Evolutionary conservation across 1,140 invertebrate genomes (phyloP).

Genomic region (Platyura marginata): DNA sequence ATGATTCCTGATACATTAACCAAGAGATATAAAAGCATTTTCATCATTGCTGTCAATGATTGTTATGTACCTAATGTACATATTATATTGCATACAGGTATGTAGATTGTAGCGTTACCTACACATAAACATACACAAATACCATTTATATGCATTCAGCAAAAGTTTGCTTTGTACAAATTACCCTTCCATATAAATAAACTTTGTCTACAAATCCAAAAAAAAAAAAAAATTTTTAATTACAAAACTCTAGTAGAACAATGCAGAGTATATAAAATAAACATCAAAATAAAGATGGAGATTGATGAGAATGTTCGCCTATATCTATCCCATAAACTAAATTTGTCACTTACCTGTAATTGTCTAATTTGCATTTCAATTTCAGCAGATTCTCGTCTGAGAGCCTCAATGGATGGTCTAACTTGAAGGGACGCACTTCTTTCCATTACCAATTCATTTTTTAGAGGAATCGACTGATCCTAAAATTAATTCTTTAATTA

Average conservation of each 20-base stretch:
- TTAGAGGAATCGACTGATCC: slow-evolving; percentile 23
- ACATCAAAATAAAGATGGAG: too few relatives aligned
- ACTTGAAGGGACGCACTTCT: slow-evolving; percentile 53
- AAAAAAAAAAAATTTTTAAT: neutral
- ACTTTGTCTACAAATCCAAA: neutral
- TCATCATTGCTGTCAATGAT: too few relatives aligned
- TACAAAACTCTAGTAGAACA: neutral
- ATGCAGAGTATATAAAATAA: too few relatives aligned
- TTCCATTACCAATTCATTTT: slow-evolving; percentile 70
- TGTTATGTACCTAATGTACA: too few relatives aligned
- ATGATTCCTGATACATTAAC: too few relatives aligned
- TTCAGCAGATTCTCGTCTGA: slow-evolving; percentile 63
- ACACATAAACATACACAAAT: neutral
- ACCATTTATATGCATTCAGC: neutral
- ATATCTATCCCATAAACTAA: slow-evolving; percentile 1
- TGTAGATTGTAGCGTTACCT: too few relatives aligned
- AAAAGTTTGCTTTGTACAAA: too few relatives aligned
- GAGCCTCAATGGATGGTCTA: slow-evolving; percentile 51
- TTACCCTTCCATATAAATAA: neutral
- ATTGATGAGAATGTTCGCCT: too few relatives aligned
- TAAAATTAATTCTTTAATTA: neutral
- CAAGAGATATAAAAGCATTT: too few relatives aligned
- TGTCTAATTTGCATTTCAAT: slow-evolving; percentile 73
- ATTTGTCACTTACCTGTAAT: slow-evolving; percentile 30
- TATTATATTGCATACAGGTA: too few relatives aligned